Conservation (phyloP, 2,113 vertebrate genomes). For the Eclectus roratus region DNA sequence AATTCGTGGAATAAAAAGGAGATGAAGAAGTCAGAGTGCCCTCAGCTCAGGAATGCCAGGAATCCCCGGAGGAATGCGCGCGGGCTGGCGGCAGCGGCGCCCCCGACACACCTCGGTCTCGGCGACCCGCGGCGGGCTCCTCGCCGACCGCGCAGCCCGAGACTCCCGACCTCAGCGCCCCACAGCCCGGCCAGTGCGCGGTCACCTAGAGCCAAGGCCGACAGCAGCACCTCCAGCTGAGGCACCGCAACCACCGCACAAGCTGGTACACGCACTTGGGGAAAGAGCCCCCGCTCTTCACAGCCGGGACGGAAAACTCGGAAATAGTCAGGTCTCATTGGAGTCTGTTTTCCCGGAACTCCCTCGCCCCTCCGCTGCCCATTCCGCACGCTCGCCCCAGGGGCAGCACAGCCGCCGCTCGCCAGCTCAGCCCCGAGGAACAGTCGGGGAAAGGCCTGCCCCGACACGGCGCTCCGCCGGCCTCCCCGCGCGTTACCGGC, state of each 20-base stretch:
- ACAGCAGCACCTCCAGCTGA: background rate
- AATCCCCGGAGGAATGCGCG: conserved; percentile 39
- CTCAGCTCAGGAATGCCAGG: conserved; percentile 32
- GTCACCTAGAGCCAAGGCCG: background rate
- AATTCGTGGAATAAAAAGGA: background rate
- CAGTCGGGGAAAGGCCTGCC: background rate
- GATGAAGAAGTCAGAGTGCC: background rate
- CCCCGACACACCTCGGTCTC: background rate
- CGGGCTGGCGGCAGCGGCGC: background rate
- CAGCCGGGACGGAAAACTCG: background rate
- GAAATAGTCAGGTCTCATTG: fast-evolving
- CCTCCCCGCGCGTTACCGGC: background rate
- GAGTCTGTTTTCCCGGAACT: background rate
- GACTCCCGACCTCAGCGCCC: background rate
- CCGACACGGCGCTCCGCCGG: background rate
- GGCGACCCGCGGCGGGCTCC: background rate
- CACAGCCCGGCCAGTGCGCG: background rate
- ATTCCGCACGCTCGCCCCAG: background rate
- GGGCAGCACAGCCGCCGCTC: background rate
- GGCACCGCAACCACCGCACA: background rate
- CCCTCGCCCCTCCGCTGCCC: background rate
- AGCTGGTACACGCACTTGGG: background rate
- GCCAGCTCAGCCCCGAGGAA: background rate
- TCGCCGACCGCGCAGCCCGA: too few relatives aligned
- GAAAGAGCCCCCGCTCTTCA: background rate